Conservation (phyloP, 1,140 invertebrate genomes). For the Orchestia grillus region DNA sequence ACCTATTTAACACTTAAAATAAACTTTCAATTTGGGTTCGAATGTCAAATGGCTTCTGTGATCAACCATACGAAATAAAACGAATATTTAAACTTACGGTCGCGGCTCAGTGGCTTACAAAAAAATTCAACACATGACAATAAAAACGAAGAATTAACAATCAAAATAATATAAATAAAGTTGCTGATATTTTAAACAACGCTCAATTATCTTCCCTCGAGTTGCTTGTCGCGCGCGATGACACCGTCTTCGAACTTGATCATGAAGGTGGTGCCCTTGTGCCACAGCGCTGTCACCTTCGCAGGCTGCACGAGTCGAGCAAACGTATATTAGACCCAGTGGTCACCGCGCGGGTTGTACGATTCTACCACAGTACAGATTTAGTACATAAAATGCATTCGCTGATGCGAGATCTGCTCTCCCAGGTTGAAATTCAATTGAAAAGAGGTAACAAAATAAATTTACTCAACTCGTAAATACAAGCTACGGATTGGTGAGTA, state of each 20-base stretch:
- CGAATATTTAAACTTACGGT: too few relatives aligned
- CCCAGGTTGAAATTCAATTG: too few relatives aligned
- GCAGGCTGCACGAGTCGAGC: conserved; percentile 80
- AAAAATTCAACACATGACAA: neutral
- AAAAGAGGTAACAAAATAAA: too few relatives aligned
- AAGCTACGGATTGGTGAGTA: neutral
- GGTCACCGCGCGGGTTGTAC: too few relatives aligned
- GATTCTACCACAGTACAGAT: neutral
- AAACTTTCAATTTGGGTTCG: too few relatives aligned
- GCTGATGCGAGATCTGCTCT: too few relatives aligned
- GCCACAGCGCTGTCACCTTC: conserved; percentile 98
- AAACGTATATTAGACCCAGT: neutral
- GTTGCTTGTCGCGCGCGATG: conserved; percentile 90
- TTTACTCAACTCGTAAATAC: too few relatives aligned
- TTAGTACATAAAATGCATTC: neutral
- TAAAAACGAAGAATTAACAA: neutral
- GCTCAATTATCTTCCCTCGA: conserved; percentile 75
- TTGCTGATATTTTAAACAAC: neutral
- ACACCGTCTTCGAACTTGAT: conserved; percentile 98
- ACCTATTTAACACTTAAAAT: neutral
- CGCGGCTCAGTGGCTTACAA: neutral
- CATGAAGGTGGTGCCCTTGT: conserved; percentile 99
- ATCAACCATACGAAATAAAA: neutral
- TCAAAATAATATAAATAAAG: neutral
- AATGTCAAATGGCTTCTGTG: neutral